Base-by-base conservation (phyloP, 2,888 invertebrate species). In the Lucinisca nassula region DNA sequence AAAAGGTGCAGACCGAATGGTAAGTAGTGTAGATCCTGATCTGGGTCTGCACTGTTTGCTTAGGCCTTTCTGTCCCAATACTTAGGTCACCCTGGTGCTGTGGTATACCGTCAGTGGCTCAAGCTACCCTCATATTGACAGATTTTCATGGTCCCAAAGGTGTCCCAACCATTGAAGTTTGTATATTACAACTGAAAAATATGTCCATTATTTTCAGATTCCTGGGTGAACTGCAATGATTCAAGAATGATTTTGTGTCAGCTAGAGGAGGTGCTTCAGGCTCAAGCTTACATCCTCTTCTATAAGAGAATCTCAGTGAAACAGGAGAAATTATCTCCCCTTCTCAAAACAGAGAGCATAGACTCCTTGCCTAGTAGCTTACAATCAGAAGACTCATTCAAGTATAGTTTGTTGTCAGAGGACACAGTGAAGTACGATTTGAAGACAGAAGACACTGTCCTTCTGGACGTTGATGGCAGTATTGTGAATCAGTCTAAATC, bases 211-310 rank as follows among this genome's bases (percentile, higher is more conserved):
- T n/a, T 74, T 74, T 74, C 93, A 96, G 95, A 93, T 55, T 96
- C 96, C 6, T 96, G 96, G 96, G 91, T 96, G 24, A 94, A 96
- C 87, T 96, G 96, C 84, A 96, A 96, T 90, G 96, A 96, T 90
- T 94, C 96, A 0, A 91, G 94, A 37, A 93, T 96, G 84, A 92
- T 94, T 81, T 88, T 94, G 37, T 93, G 93, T 38, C 75, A 91
- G 0, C 30, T 94, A 40, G 93, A 94, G 14, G 96, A 96, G 24
- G 96, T 96, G 30, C 90, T 94, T 21, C 84, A 87, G 32, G 92
- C 94, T 49, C 96, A 96, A 90, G 95, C 95, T 3, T 96, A 96
- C 92, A 96, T 96, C 77, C 92, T 96, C 55, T 93, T 96, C 90
- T 96, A 96, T 91, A 93, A 73, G 24, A 94, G 32, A 77, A 89